phyloP scores from a whole-genome alignment of 1,140 invertebrate species.

The Bombus pascuorum region DNA sequence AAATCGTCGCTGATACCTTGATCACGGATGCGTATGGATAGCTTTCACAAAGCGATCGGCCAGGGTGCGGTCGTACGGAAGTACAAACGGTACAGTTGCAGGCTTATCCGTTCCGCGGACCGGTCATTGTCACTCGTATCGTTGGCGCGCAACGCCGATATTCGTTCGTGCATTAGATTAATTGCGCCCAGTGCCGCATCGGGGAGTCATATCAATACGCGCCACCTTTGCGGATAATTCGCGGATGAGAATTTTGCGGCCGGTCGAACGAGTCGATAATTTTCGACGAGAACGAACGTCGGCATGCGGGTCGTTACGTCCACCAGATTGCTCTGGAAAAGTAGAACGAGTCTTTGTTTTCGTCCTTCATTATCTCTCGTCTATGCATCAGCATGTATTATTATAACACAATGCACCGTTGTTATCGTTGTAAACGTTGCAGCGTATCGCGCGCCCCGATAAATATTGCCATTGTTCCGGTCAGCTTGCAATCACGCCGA shows the following conservation, averaged over 20 bases:
- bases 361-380: constrained; percentile 13
- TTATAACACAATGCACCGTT: neutral
- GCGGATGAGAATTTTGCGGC: constrained; percentile 30
- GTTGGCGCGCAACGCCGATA: constrained; percentile 32
- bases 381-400: neutral
- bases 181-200: constrained; percentile 28
- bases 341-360: constrained; percentile 2
- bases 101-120: neutral
- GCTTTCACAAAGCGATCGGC: constrained; percentile 48
- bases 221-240: constrained; percentile 50
- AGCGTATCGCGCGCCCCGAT: neutral
- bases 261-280: constrained; percentile 12
- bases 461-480: constrained; percentile 21
- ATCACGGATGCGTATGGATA: constrained; percentile 35
- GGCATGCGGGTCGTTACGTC: neutral
- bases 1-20: constrained; percentile 27
- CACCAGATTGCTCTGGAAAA: neutral
- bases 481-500: neutral
- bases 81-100: constrained; percentile 24
- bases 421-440: constrained; percentile 4
- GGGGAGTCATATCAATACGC: constrained; percentile 41
- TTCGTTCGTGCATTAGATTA: constrained; percentile 55
- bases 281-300: neutral
- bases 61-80: constrained; percentile 7
- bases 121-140: constrained; percentile 40